These are phyloP conservation scores for Idaea aversata DNA, from an alignment of 2,888 invertebrate genomes.

Conservation along the genomic window DNA sequence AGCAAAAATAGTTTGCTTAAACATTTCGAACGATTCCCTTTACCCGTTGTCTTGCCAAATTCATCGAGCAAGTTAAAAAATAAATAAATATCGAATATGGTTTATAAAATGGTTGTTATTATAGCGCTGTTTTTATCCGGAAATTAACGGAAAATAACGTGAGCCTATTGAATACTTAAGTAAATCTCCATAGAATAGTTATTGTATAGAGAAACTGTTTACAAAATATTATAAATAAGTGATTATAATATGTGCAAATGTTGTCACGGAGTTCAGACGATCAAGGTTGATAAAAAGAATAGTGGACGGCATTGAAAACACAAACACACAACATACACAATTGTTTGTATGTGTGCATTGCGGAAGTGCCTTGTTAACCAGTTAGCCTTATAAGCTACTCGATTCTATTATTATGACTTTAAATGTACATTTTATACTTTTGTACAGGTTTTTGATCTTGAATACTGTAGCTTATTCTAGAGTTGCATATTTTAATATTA, in stretches of 20 bases:
- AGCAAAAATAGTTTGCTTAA: no score
- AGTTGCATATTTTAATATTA: not conserved
- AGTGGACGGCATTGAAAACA: slow-evolving; percentile 64
- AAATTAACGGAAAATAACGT: not conserved
- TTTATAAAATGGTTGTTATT: no score
- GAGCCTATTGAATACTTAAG: no score
- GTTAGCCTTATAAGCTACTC: slow-evolving; percentile 65
- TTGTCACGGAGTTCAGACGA: slow-evolving; percentile 43
- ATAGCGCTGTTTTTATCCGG: no score
- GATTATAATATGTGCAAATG: slow-evolving; percentile 25
- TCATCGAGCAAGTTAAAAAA: no score
- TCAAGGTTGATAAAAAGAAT: slow-evolving; percentile 65
- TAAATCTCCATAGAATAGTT: not conserved
- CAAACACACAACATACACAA: slow-evolving; percentile 51
- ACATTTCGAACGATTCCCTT: no score
- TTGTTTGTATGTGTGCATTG: slow-evolving; percentile 52
- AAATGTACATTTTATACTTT: slow-evolving; percentile 30
- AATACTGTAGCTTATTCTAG: slow-evolving; percentile 8
- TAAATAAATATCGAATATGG: no score
- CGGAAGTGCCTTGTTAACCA: slow-evolving; percentile 62
- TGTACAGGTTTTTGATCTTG: slow-evolving; percentile 35
- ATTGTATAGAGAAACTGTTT: slow-evolving; percentile 7
- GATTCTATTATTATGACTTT: slow-evolving; percentile 44
- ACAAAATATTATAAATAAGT: slow-evolving; percentile 8
- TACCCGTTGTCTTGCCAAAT: no score